Percentiles rank a stretch among this genome's conserved stretches.
phyloP scores from a whole-genome alignment of 2,797 vertebrate species.

The Gymnoscopelus braueri region DNA sequence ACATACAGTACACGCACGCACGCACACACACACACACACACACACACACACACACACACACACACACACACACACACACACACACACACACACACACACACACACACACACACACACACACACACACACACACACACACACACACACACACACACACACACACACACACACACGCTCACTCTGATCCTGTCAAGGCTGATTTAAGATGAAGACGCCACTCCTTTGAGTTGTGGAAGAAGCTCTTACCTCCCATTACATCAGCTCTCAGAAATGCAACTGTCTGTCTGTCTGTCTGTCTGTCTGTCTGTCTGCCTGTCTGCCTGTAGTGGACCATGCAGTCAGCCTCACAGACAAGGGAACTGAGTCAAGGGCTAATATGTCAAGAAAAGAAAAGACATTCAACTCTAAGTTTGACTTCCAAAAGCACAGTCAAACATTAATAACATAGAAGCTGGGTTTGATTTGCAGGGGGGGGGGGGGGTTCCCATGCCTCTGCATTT shows the following conservation, averaged over 20 bases:
- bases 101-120: constrained; percentile 26
- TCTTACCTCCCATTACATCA: constrained; percentile 69
- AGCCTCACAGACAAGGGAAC: constrained; percentile 43
- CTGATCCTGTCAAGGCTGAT: constrained; percentile 53
- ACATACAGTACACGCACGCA: no score
- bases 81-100: constrained; percentile 23
- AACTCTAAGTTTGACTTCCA: not conserved
- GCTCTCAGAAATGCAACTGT: constrained; percentile 51
- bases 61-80: constrained; percentile 31
- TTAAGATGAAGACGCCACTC: constrained; percentile 44
- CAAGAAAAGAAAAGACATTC: constrained; percentile 36
- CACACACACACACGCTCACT: not conserved
- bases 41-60: constrained; percentile 15
- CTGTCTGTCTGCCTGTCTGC: not conserved
- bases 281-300: not conserved
- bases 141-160: no score
- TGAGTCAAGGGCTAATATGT: constrained; percentile 45
- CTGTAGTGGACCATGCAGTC: not conserved
- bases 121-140: constrained; percentile 7
- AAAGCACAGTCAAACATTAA: no score
- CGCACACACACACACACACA: no score
- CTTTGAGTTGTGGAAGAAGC: constrained; percentile 36
- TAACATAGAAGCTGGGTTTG: no score
- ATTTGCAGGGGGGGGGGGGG: no score
- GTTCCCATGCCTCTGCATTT: no score